Base-by-base conservation (phyloP, 2,888 invertebrate genomes). In the Hemithea aestivaria region DNA sequence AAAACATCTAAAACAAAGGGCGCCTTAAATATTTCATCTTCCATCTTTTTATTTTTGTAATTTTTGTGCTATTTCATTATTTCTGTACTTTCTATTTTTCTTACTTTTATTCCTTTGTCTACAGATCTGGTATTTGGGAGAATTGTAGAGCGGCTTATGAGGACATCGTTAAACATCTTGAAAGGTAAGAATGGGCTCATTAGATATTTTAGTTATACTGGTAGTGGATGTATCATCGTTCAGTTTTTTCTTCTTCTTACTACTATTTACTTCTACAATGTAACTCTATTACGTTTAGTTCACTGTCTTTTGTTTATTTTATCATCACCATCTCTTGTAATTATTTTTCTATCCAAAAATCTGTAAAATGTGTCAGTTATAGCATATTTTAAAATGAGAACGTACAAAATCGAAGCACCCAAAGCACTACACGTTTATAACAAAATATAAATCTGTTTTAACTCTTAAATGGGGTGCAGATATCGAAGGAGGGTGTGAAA, bases 141-240 rank as follows among this genome's bases (percentile, higher is more conserved):
- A 96, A 96, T 88, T 96, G 96, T 89, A 91, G 96, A 84, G 96
- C 96, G 55, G 96, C 96, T 62, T 96, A 96, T 84, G 96, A 96
- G 88, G 96, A 96, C 87, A 96, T 96, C 83, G 96, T 96, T 62
- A 96, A 96, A 89, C 96, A 96, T 82, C 91, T 96, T 76, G 96
- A 96, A 91, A 94, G 96, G 94, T 95, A 92, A 89, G 93, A 80
- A 34, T 9, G 20, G 9, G 32, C 40, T 40, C 26, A 35, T 33
- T 31, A 37, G 9, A 5, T 16, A 29, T 32, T 26, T 31, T 36
- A 34, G 26, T 34, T 45, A 35, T 34, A 36, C 34, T 40, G 11
- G 33, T n/a, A n/a, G n/a, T n/a, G n/a, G n/a, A n/a, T n/a, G n/a
- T n/a, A n/a, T n/a, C n/a, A n/a, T n/a, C n/a, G n/a, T n/a, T n/a